Base-by-base conservation (phyloP, 2,888 invertebrate genomes). In the Brenthis daphne region DNA sequence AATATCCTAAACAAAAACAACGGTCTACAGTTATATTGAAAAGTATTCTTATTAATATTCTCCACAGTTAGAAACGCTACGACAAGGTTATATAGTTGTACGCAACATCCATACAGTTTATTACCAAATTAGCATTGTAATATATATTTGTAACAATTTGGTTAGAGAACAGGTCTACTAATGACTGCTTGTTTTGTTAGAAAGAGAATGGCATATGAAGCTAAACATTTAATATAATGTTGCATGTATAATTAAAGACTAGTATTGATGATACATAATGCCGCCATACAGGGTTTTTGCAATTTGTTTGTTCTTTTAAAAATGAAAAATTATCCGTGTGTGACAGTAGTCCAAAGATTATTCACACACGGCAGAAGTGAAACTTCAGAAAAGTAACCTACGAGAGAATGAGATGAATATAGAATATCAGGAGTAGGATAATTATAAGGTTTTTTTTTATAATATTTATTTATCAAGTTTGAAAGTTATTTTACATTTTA, bases 31-130 rank as follows among this genome's bases (percentile, higher is more conserved):
- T 43, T 2, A 43, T 43, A 43, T 43, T 43, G 11, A 53, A 43
- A 0, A 20, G 51, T 37, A 1, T 33, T 63, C 20, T 4, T 43
- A 43, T 20, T n/a, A 24, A 47, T 48, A 63, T 43, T 53, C 51
- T 6, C 51, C 4, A 54, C 0, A 11, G 63, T 63, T 64, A 60
- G 48, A 65, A 65, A 54, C 57, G 20, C 57, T 57, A 14, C 57
- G 24, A 70, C 72, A 70, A 72, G 70, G 70, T 66, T 66, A 71
- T 57, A 50, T 5, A n/a, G 13, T 57, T 16, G 24, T 54, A 57
- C 47, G 71, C 73, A 74, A 73, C 68, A 61, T 74, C 70, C 73
- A 67, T 53, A 11, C 13, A 33, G 51, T 51, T 57, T 47, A 51
- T 58, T 67, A 68, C 65, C 64, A 65, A 68, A 68, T 66, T 67